These are phyloP conservation scores for Lymantria dispar DNA, from an alignment of 2,888 invertebrate genomes.

Conservation along the genomic window DNA sequence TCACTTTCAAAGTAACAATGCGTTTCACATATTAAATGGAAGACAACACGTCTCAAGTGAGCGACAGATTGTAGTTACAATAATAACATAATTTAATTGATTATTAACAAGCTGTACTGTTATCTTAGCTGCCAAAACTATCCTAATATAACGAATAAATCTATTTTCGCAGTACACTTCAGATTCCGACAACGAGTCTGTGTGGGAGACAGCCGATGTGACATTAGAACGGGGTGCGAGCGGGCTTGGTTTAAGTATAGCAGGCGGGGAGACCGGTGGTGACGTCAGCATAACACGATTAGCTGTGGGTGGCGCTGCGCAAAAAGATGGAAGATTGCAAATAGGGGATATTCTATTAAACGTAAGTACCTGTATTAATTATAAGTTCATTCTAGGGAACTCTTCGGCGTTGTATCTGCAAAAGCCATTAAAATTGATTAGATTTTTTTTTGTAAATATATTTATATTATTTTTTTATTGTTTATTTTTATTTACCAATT, in stretches of 20 bases:
- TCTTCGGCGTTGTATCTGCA: no score
- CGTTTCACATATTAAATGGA: no score
- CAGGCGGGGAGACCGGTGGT: slow-evolving; percentile 97
- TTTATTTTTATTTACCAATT: no score
- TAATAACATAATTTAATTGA: neutral
- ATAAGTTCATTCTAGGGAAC: no score
- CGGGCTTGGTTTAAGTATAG: slow-evolving; percentile 98
- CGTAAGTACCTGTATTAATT: slow-evolving; percentile 46
- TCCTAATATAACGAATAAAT: neutral
- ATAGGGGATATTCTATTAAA: slow-evolving; percentile 97
- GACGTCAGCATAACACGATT: slow-evolving; percentile 98
- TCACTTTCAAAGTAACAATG: no score
- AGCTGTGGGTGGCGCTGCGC: slow-evolving; percentile 96
- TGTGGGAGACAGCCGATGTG: slow-evolving; percentile 97
- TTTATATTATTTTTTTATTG: no score
- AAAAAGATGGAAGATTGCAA: slow-evolving; percentile 91
- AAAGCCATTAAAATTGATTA: no score
- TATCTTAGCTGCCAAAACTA: neutral
- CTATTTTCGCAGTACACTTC: slow-evolving; percentile 50
- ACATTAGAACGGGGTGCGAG: slow-evolving; percentile 92
- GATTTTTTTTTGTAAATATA: no score
- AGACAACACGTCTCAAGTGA: no score
- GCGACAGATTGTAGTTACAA: no score
- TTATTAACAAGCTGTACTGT: neutral
- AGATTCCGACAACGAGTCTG: slow-evolving; percentile 84